These are phyloP conservation scores for Autographa pulchrina DNA, from an alignment of 2,888 invertebrate species.

Conservation along the genomic window DNA sequence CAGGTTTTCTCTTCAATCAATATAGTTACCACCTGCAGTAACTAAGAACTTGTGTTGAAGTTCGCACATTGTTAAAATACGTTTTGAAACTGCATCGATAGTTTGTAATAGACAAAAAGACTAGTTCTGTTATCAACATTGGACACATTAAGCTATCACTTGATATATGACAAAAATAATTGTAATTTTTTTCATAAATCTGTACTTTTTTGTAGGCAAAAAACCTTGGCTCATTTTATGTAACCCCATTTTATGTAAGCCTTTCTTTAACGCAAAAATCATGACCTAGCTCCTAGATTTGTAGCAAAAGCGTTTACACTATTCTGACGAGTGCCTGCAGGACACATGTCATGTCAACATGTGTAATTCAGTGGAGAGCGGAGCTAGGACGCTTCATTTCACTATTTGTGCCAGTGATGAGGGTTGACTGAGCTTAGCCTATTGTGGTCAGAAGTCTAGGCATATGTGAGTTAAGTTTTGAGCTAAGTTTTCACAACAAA, in stretches of 20 bases:
- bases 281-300: not conserved
- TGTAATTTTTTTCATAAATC: too few relatives aligned
- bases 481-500: not conserved
- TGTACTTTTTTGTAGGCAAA: not conserved
- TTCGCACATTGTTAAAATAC: too few relatives aligned
- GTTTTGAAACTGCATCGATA: too few relatives aligned
- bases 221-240: not conserved
- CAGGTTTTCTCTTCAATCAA: too few relatives aligned
- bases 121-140: too few relatives aligned
- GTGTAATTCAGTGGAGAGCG: slow-evolving; percentile 15
- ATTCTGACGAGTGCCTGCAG: not conserved
- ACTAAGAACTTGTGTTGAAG: too few relatives aligned
- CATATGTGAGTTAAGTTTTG: not conserved
- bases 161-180: too few relatives aligned
- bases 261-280: not conserved
- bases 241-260: not conserved
- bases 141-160: too few relatives aligned
- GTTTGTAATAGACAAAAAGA: too few relatives aligned
- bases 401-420: slow-evolving; percentile 20
- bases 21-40: too few relatives aligned
- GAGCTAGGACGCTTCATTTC: slow-evolving; percentile 19
- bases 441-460: not conserved
- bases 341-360: slow-evolving; percentile 13
- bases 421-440: slow-evolving; percentile 15
- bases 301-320: not conserved